Evolutionary conservation across 2,888 invertebrate species (phyloP).

Genomic region (Psococerastis gibbosa): DNA sequence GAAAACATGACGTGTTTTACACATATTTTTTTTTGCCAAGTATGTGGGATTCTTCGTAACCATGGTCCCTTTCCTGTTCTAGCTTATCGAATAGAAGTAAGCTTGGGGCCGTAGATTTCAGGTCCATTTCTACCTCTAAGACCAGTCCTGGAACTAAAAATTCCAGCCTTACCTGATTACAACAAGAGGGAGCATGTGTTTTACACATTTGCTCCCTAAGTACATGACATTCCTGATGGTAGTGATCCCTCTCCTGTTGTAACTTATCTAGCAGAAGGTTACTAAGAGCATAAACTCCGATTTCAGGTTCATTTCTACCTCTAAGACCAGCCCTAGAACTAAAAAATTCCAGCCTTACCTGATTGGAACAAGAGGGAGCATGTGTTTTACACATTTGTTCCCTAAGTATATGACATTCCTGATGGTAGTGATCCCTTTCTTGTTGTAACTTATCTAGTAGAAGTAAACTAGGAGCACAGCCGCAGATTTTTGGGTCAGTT

Average conservation of each 20-base stretch:
- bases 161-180: background rate
- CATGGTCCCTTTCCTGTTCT: conserved; percentile 31
- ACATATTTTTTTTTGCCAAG: conserved; percentile 26
- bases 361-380: background rate
- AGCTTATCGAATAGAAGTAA: conserved; percentile 21
- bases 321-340: no score
- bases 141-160: no score
- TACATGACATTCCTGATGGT: conserved; percentile 29
- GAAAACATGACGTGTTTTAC: conserved; percentile 16
- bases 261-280: conserved; percentile 21
- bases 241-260: conserved; percentile 31
- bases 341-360: no score
- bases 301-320: background rate
- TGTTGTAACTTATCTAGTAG: conserved; percentile 24
- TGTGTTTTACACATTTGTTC: conserved; percentile 23
- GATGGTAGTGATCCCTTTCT: conserved; percentile 32
- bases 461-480: conserved; percentile 4
- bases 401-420: conserved; percentile 28
- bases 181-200: background rate
- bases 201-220: conserved; percentile 25
- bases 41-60: conserved; percentile 29
- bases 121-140: no score
- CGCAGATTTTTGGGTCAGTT: background rate
- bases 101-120: background rate
- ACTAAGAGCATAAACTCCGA: background rate